A percentile compares a stretch with the other conserved stretches of the same genome.
Conservation (phyloP, 2,113 vertebrate genomes). For the Hepsetus odoe region DNA sequence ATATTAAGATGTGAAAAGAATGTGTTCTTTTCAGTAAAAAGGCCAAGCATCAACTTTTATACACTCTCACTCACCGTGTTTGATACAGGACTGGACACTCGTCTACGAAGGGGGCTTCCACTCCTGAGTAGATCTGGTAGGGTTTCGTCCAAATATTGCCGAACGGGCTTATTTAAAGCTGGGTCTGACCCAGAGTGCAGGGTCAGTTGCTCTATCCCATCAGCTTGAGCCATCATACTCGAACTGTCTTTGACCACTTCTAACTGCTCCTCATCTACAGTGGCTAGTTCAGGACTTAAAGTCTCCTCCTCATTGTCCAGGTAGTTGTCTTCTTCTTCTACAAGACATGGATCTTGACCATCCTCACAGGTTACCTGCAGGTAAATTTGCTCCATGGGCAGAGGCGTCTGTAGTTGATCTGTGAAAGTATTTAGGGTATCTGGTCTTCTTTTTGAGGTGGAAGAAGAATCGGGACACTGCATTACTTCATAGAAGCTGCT, state of each 20-base stretch:
- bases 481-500: slow-evolving; percentile 45
- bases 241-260: slow-evolving; percentile 33
- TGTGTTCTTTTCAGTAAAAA: not conserved
- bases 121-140: slow-evolving; percentile 74
- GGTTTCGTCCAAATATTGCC: slow-evolving; percentile 52
- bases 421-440: not conserved
- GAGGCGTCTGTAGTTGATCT: slow-evolving; percentile 9
- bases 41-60: not conserved
- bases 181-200: slow-evolving; percentile 20
- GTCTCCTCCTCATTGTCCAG: slow-evolving; percentile 37
- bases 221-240: slow-evolving; percentile 25
- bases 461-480: slow-evolving; percentile 60
- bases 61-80: slow-evolving; percentile 63
- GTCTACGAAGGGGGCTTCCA: slow-evolving; percentile 66
- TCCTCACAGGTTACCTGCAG: slow-evolving; percentile 8
- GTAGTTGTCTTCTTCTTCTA: slow-evolving; percentile 60
- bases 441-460: slow-evolving; percentile 32
- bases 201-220: not conserved
- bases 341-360: not conserved
- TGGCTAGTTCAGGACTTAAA: slow-evolving; percentile 56
- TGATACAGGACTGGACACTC: slow-evolving; percentile 73
- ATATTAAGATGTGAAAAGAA: not conserved
- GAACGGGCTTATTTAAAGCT: slow-evolving; percentile 31
- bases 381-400: not conserved
- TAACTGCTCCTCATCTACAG: slow-evolving; percentile 55